phyloP scores from a whole-genome alignment of 2,797 vertebrate genomes.

The Pitangus sulphuratus region DNA sequence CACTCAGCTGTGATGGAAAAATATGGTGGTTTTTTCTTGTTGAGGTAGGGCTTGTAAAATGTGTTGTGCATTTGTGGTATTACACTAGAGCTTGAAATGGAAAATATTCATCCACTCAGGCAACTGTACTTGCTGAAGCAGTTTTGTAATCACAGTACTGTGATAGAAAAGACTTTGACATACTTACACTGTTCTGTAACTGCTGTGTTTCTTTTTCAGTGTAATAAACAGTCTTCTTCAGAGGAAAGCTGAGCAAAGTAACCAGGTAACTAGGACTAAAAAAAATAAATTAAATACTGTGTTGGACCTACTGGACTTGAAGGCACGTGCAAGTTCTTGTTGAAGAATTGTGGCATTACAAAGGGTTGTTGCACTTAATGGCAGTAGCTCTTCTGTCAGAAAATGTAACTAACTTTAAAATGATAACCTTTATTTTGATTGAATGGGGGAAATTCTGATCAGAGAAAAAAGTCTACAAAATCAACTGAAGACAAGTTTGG shows the following conservation, averaged over 20 bases:
- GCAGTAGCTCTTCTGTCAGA: neutral
- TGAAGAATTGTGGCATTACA: neutral
- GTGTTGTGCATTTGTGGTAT: neutral
- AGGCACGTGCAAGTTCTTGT: neutral
- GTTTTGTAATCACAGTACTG: neutral
- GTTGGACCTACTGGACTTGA: neutral
- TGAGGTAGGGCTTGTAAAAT: neutral
- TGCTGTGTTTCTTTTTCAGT: neutral
- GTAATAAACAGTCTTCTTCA: neutral
- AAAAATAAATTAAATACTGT: neutral
- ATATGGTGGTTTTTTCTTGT: rapidly evolving
- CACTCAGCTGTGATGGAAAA: neutral
- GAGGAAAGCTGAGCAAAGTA: neutral
- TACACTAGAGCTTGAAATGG: neutral
- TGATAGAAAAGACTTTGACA: neutral
- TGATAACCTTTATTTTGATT: rapidly evolving
- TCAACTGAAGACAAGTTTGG: neutral
- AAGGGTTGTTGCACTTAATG: neutral
- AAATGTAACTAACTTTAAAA: neutral
- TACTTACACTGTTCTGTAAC: neutral
- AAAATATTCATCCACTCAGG: neutral
- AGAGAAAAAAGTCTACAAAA: neutral
- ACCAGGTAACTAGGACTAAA: neutral
- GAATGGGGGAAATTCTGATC: neutral
- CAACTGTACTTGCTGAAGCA: neutral